Percentiles rank a stretch among this genome's conserved stretches.
Conservation (phyloP, 1,140 invertebrate genomes). For the Brachionus rotundiformis region DNA sequence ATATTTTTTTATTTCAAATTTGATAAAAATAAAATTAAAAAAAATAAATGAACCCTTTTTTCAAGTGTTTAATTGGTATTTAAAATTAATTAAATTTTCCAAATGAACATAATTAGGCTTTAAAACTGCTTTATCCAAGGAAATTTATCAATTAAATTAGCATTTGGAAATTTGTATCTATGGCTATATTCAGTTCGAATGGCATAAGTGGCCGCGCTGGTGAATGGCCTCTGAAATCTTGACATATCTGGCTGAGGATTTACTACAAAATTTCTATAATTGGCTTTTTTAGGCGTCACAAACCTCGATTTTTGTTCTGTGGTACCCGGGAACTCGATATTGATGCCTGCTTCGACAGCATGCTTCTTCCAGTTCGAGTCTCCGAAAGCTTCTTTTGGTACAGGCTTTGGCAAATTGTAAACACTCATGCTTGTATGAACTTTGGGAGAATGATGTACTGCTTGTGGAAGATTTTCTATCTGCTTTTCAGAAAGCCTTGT, state of each 20-base stretch:
- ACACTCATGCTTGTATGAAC: neutral
- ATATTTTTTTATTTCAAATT: constrained; percentile 2
- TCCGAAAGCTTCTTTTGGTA: neutral
- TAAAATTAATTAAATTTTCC: neutral
- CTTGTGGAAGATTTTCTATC: neutral
- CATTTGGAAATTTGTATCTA: constrained; percentile 7
- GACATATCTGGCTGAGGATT: constrained; percentile 30
- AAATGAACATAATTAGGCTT: neutral
- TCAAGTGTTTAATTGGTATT: neutral
- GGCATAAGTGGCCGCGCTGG: neutral
- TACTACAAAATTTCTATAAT: constrained; percentile 34
- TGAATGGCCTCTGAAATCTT: constrained; percentile 5
- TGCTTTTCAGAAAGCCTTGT: neutral
- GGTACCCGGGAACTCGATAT: neutral
- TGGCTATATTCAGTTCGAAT: constrained; percentile 19
- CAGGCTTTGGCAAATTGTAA: neutral
- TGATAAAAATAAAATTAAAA: neutral
- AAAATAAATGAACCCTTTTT: neutral
- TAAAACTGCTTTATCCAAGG: constrained; percentile 46
- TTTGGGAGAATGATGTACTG: neutral
- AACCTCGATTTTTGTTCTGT: constrained; percentile 23
- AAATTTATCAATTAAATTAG: constrained; percentile 37
- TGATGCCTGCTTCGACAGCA: constrained; percentile 7
- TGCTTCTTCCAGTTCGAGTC: constrained; percentile 7
- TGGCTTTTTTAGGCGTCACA: neutral